Evolutionary conservation across 1,140 invertebrate genomes (phyloP), one percentile per base, ranked within the genome.

Genomic region (Dufourea novaeangliae): DNA sequence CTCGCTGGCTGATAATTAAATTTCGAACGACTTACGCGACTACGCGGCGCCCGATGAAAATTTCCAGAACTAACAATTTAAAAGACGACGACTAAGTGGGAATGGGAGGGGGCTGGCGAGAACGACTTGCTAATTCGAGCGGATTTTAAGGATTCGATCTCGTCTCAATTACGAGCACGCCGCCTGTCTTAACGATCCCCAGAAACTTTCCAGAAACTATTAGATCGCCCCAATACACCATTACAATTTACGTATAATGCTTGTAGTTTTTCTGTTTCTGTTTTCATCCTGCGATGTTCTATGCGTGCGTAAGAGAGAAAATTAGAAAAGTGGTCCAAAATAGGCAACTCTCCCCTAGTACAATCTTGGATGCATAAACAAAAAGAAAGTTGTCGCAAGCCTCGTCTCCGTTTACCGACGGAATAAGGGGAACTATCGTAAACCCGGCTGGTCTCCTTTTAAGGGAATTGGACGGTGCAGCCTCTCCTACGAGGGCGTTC

Each of bases 1-100:
- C 32, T 11, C 11, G 1, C 11, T 54, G n/a, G n/a, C 63, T 75
- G 52, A 75, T 75, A 75, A 75, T 75, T 68, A 59, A 75, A 75
- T 75, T 68, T 8, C 52, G n/a, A 17, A 25, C 64, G 73, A 59
- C 54, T 75, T 41, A 61, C 41, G 66, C 50, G 73, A 61, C 54
- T 76, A 5, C 2, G n/a, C n/a, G n/a, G n/a, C n/a, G 1, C 2
- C n/a, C 32, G 73, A 39, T 69, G 64, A 76, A 76, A 76, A 69
- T 69, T 50, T 76, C 64, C 59, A 39, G 46, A 67, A 54, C 4
- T n/a, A 41, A 37, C 59, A n/a, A 25, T 62, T 25, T 22, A 62
- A 22, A n/a, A n/a, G 46, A 4, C 20, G 46, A 5, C 46, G 20
- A 20, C 14, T 2, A 14, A 14, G 10, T 22, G 25, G 8, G 22